Evolutionary conservation across 2,888 invertebrate species (phyloP).

Genomic region (Megamerina dolium): DNA sequence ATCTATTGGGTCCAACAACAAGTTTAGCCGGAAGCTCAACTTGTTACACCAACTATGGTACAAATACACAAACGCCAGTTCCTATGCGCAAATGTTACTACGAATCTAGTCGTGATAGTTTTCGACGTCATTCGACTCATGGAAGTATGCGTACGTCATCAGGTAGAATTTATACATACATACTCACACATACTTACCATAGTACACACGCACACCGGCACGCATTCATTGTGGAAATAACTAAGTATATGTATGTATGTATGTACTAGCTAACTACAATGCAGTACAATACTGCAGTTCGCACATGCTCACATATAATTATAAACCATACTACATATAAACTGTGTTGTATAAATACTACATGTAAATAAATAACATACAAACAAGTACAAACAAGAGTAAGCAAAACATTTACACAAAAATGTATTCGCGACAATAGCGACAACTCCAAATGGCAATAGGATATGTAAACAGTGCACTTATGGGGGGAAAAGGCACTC

Average conservation of each 20-base stretch:
- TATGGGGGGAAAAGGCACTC: too few relatives aligned
- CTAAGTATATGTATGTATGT: too few relatives aligned
- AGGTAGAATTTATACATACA: constrained; percentile 36
- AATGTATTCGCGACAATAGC: constrained; percentile 19
- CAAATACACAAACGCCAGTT: constrained; percentile 49
- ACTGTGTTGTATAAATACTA: too few relatives aligned
- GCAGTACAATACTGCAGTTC: too few relatives aligned
- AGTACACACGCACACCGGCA: constrained; percentile 8
- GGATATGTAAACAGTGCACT: background rate
- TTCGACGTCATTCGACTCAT: constrained; percentile 50
- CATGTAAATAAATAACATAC: too few relatives aligned
- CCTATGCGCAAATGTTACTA: constrained; percentile 48
- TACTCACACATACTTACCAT: too few relatives aligned
- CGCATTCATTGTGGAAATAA: constrained; percentile 4
- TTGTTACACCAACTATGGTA: constrained; percentile 50
- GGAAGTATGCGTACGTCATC: constrained; percentile 48
- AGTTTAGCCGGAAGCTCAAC: constrained; percentile 41
- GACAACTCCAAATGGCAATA: background rate
- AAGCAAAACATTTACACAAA: constrained; percentile 32
- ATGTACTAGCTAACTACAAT: background rate
- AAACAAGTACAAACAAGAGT: constrained; percentile 14
- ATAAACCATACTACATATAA: too few relatives aligned
- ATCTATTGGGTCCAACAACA: constrained; percentile 48
- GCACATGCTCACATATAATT: too few relatives aligned
- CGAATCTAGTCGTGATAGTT: constrained; percentile 46